Conservation (phyloP, 2,888 invertebrate species). For the Parelbella ahira region DNA sequence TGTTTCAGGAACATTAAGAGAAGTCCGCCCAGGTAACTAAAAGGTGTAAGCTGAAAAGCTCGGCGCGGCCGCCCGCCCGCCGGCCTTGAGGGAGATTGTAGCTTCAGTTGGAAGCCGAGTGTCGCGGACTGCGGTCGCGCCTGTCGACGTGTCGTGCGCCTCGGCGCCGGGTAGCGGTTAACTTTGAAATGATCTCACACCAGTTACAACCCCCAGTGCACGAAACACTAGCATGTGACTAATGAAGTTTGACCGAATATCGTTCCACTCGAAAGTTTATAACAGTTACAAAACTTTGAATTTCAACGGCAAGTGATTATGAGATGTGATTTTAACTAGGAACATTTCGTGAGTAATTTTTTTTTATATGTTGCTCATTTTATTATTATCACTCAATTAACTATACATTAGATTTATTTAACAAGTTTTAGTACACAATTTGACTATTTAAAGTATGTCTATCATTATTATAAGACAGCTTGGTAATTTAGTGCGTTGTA, state of each 20-base stretch:
- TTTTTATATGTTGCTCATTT: too few relatives aligned
- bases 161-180: constrained; percentile 44
- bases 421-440: too few relatives aligned
- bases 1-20: constrained; percentile 24
- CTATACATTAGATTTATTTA: too few relatives aligned
- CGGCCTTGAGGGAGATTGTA: constrained; percentile 35
- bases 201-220: constrained; percentile 42
- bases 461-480: too few relatives aligned
- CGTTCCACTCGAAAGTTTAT: constrained; percentile 31
- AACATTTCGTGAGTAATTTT: constrained; percentile 49
- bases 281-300: constrained; percentile 50
- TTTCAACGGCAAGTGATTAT: constrained; percentile 51
- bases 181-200: constrained; percentile 61
- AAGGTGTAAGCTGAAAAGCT: constrained; percentile 36
- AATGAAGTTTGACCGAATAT: constrained; percentile 41
- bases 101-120: constrained; percentile 51
- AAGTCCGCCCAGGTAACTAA: constrained; percentile 32
- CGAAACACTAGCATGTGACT: constrained; percentile 50
- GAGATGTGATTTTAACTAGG: constrained; percentile 60
- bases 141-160: constrained; percentile 32
- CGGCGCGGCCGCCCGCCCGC: constrained; percentile 36
- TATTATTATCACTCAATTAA: too few relatives aligned
- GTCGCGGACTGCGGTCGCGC: constrained; percentile 40
- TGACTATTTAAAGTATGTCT: too few relatives aligned
- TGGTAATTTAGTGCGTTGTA: too few relatives aligned